phyloP scores from a whole-genome alignment of 2,113 vertebrate genomes.

The Maccullochella peelii region DNA sequence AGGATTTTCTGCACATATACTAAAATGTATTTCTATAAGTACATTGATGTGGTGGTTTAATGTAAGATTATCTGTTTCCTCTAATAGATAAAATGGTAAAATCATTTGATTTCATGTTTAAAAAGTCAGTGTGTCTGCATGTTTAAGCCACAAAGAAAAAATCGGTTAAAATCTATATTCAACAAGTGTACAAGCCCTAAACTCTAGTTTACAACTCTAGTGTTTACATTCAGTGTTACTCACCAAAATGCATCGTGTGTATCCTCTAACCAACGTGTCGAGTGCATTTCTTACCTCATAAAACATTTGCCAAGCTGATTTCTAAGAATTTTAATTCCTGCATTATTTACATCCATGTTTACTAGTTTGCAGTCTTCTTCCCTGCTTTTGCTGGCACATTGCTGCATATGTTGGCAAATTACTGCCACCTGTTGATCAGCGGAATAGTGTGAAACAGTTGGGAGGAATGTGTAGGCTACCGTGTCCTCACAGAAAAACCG shows the following conservation, averaged over 20 bases:
- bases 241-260: not conserved
- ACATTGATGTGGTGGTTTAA: not conserved
- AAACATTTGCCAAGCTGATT: not conserved
- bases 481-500: not conserved
- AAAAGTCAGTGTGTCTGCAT: not conserved
- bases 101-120: not conserved
- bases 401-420: not conserved
- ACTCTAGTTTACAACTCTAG: not conserved
- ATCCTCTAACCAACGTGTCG: not conserved
- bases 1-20: not conserved
- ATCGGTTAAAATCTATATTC: not conserved
- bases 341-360: not conserved
- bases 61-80: not conserved
- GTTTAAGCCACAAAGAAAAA: not conserved
- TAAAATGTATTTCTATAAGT: not conserved
- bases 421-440: not conserved
- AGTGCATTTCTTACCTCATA: not conserved
- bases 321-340: not conserved
- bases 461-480: too few species aligned
- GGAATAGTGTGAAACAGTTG: too few species aligned
- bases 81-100: not conserved
- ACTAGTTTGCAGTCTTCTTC: not conserved
- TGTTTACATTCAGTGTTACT: not conserved
- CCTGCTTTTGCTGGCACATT: not conserved
- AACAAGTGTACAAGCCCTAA: slow-evolving; percentile 14